phyloP scores from a whole-genome alignment of 2,797 vertebrate species.

The Pachyuromys duprasi region DNA sequence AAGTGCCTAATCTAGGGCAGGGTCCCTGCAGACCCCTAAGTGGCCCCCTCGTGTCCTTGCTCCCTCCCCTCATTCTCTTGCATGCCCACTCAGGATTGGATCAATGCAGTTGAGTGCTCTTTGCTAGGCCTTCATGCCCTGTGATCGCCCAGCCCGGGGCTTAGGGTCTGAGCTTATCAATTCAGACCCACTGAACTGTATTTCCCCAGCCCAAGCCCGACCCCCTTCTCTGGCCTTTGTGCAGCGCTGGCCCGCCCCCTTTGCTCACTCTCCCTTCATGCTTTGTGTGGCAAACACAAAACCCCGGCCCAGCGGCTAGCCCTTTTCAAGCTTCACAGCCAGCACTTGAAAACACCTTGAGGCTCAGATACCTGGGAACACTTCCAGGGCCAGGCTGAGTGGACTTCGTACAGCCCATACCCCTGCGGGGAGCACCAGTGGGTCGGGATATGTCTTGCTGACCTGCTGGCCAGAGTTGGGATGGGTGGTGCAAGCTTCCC shows the following conservation, averaged over 20 bases:
- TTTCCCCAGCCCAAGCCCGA: slow-evolving; percentile 90
- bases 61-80: slow-evolving; percentile 38
- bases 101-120: slow-evolving; percentile 89
- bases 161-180: slow-evolving; percentile 90
- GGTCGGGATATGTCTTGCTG: background rate
- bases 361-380: slow-evolving; percentile 88
- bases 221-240: slow-evolving; percentile 89
- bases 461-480: background rate
- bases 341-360: slow-evolving; percentile 86
- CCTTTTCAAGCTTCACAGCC: slow-evolving; percentile 88
- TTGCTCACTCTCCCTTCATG: slow-evolving; percentile 99
- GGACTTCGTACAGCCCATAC: background rate
- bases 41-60: background rate
- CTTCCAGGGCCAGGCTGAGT: slow-evolving; percentile 77
- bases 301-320: slow-evolving; percentile 93
- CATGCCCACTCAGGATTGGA: slow-evolving; percentile 82
- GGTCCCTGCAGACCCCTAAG: background rate
- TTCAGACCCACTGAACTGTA: slow-evolving; percentile 91
- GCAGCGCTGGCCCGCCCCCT: slow-evolving; percentile 93
- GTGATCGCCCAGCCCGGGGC: slow-evolving; percentile 90
- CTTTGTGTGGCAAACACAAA: slow-evolving; percentile 99
- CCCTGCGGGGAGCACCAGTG: background rate
- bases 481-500: background rate
- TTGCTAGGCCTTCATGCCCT: slow-evolving; percentile 89
- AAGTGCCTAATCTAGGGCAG: slow-evolving; percentile 42